A percentile compares a stretch with the other conserved stretches of the same genome.
These are phyloP conservation scores for Mus spicilegus DNA, from an alignment of 2,113 vertebrate species.

Conservation along the genomic window DNA sequence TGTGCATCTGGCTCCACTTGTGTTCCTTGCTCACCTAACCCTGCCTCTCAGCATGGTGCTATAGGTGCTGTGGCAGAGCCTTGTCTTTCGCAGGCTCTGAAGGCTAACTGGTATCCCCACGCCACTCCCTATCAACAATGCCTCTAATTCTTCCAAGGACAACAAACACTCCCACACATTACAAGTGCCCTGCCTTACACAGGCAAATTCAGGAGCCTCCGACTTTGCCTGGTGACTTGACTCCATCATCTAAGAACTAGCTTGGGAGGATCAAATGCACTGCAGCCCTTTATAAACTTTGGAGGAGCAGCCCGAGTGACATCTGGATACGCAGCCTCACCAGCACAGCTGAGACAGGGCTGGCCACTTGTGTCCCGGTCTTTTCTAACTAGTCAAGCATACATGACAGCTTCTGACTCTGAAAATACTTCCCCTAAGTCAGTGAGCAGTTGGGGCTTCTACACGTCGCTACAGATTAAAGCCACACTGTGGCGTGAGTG, in stretches of 20 bases:
- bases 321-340: neutral
- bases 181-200: neutral
- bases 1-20: neutral
- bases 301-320: neutral
- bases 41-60: neutral
- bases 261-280: neutral
- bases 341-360: neutral
- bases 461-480: conserved; percentile 4
- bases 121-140: neutral
- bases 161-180: neutral
- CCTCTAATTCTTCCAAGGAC: neutral
- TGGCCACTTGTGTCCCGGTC: neutral
- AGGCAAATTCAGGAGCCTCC: neutral
- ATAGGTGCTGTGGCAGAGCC: neutral
- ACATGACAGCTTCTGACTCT: neutral
- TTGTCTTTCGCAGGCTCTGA: neutral
- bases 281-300: neutral
- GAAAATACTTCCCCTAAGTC: neutral
- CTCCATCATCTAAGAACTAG: neutral
- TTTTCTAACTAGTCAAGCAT: neutral
- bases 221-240: neutral
- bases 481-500: neutral
- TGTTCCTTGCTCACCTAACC: neutral
- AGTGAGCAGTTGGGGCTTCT: neutral
- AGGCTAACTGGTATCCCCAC: neutral